Evolutionary conservation across 2,888 invertebrate genomes (phyloP), one percentile per base, ranked within the genome.

Genomic region (Erannis defoliaria): DNA sequence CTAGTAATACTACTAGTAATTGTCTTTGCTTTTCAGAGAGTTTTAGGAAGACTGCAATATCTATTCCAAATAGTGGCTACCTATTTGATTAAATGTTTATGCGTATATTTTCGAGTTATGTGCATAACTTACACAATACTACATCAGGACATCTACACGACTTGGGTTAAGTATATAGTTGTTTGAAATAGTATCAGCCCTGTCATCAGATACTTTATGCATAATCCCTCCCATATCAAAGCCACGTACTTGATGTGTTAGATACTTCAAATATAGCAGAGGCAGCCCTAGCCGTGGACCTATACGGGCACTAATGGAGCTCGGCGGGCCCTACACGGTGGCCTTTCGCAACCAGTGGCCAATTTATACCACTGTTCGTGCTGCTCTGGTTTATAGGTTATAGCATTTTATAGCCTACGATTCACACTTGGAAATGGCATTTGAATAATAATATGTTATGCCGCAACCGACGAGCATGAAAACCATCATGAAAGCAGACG

Each of bases 301-400:
- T 54, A 57, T 62, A 57, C 37, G 62, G 62, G 19, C 43, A 48
- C 37, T 53, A 53, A 48, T 54, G 57, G 46, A 5, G 45, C 43
- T 16, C 12, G 35, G 18, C 33, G 33, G 38, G 23, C 50, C 45
- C 45, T 14, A 38, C 51, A 51, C 62, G 62, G 51, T 56, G 62
- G 62, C 33, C 51, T 62, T 55, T 46, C 62, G 56, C 40, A 62
- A 62, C 51, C 21, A 45, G 38, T 55, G 53, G 55, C 31, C 53
- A 56, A 51, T 62, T 46, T 62, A 51, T 51, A 49, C 31, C 40
- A 29, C 14, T 23, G 19, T 38, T 37, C 18, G 45, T 35, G 40
- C 10, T 19, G 51, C 31, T 48, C 50, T 54, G 37, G 26, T 42
- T 60, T 49, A 55, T 54, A 26, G 29, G 18, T 33, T 45, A 45